phyloP scores from a whole-genome alignment of 2,113 vertebrate genomes.

The Pygoscelis antarcticus region DNA sequence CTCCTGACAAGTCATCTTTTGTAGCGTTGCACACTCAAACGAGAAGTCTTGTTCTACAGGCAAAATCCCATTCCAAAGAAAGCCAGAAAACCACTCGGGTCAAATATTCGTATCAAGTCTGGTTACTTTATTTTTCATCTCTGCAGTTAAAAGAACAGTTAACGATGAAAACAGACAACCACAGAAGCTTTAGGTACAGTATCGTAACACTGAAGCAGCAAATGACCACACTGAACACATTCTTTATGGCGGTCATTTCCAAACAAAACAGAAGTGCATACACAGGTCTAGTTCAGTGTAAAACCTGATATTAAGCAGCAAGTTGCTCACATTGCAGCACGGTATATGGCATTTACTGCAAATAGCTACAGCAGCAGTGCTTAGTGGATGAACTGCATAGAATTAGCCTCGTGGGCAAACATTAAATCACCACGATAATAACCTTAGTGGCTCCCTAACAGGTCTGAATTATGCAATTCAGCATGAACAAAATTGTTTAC shows the following conservation, averaged over 20 bases:
- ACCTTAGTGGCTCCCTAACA: not conserved
- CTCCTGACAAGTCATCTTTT: not conserved
- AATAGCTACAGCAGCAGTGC: conserved; percentile 17
- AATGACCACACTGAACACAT: not conserved
- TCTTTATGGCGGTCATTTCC: conserved; percentile 10
- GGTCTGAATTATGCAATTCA: not conserved
- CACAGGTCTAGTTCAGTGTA: conserved; percentile 42
- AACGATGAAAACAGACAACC: conserved; percentile 51
- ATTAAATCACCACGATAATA: not conserved
- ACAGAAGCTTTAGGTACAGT: conserved; percentile 63
- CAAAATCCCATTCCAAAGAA: not conserved
- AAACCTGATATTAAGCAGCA: conserved; percentile 53
- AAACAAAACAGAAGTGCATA: not conserved
- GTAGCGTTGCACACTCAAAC: not conserved
- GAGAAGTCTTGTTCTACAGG: not conserved
- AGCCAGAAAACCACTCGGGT: not conserved
- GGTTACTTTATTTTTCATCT: conserved; percentile 65
- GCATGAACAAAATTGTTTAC: not conserved
- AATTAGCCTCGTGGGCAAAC: not conserved
- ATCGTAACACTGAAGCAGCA: conserved; percentile 41
- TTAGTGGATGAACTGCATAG: conserved; percentile 38
- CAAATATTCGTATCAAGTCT: not conserved
- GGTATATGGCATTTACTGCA: not conserved
- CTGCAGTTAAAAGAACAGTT: conserved; percentile 62
- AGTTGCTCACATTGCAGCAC: conserved; percentile 12